Evolutionary conservation across 1,140 invertebrate species (phyloP), one percentile per base, ranked within the genome.

Genomic region (Atopsyche davidsoni): DNA sequence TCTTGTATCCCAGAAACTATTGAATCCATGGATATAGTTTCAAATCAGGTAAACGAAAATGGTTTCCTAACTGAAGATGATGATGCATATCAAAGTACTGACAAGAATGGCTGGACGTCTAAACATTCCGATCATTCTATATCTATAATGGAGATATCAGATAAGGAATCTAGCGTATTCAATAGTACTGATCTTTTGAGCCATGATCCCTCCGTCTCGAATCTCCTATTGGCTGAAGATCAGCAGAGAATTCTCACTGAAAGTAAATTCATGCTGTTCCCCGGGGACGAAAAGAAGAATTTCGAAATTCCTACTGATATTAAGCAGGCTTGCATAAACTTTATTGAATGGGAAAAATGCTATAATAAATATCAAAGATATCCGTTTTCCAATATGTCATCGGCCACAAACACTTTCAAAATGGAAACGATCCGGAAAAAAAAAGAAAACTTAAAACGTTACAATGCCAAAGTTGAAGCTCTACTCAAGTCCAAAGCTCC

Each of bases 331-430:
- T 69, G 66, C 39, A 64, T 70, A 43, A 66, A 73, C 46, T 67
- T 73, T 16, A 70, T 73, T 46, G 56, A 72, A 11, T 73, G 71
- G 71, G 67, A 73, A 46, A 61, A 66, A 35, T 58, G 70, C 21
- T 61, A 64, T 3, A 63, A 66, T 50, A 53, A 62, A 41, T 49
- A 60, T n/a, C 57, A 4, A 17, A 11, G 17, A 18, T 46, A 46
- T 31, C 34, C 31, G 9, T 25, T 36, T 28, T 25, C n/a, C 28
- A 19, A 47, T 22, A 38, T 40, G 42, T 38, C 39, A n/a, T 3
- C 14, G 14, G 22, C 19, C 21, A 25, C 18, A 6, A 34, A 35
- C 32, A 46, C 22, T 7, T 9, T 42, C 17, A 53, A 40, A 57
- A 51, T 10, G 55, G 53, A 35, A 24, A 50, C 0, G 43, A 57